Conservation (phyloP, 2,113 vertebrate species). For the Alexandromys fortis region DNA sequence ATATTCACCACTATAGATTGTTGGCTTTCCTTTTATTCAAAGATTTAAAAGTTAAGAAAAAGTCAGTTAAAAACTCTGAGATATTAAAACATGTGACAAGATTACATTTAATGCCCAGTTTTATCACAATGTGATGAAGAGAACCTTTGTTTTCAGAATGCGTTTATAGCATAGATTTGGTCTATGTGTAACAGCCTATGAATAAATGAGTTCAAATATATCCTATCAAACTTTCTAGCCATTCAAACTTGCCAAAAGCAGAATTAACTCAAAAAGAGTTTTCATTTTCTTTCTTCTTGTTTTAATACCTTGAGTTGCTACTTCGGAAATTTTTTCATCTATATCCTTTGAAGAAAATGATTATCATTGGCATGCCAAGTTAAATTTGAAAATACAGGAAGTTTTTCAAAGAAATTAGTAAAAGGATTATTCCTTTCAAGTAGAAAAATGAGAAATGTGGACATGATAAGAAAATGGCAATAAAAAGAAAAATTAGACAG, state of each 20-base stretch:
- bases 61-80: background rate
- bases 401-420: accelerated
- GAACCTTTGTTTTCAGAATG: background rate
- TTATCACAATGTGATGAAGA: background rate
- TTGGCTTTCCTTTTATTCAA: background rate
- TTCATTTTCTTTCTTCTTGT: background rate
- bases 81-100: background rate
- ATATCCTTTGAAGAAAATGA: background rate
- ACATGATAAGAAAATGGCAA: background rate
- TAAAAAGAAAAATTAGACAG: background rate
- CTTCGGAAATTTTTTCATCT: background rate
- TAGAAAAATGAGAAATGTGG: background rate
- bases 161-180: background rate
- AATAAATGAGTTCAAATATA: background rate
- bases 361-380: background rate
- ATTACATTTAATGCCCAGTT: background rate
- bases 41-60: background rate
- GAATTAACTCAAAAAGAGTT: background rate
- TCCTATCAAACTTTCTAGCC: background rate
- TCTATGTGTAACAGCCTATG: background rate
- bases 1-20: background rate
- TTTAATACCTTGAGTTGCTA: background rate
- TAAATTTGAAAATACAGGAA: background rate
- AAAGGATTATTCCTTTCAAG: background rate
- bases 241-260: background rate